These are phyloP conservation scores for Delichon dasypus DNA, from an alignment of 2,797 vertebrate genomes.

Conservation along the genomic window DNA sequence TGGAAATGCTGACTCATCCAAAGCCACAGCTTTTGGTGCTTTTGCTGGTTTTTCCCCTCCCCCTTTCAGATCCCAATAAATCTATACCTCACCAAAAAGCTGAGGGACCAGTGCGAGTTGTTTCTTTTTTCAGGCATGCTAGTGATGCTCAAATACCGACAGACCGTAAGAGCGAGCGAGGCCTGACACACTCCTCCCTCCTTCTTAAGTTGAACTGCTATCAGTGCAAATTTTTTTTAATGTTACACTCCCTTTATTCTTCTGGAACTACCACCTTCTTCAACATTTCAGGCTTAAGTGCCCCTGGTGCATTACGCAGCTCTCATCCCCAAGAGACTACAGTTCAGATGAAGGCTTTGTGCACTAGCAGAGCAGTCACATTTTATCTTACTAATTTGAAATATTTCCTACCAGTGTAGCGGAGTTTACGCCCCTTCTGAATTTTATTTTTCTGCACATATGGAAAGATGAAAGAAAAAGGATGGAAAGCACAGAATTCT, in stretches of 20 bases:
- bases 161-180: background rate
- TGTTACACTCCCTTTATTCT: background rate
- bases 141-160: background rate
- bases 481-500: background rate
- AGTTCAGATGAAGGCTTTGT: background rate
- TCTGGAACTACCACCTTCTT: background rate
- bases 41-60: background rate
- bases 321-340: background rate
- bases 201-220: background rate
- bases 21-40: conserved; percentile 29
- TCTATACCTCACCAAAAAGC: conserved; percentile 36
- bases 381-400: background rate
- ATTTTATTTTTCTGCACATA: background rate
- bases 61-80: background rate
- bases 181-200: background rate
- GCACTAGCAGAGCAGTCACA: background rate
- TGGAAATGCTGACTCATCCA: conserved; percentile 52
- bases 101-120: conserved; percentile 44
- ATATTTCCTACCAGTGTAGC: background rate
- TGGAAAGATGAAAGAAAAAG: background rate
- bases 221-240: background rate
- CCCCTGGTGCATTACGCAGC: background rate
- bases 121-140: background rate
- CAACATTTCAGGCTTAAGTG: background rate
- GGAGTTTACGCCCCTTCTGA: background rate